Percentiles rank a stretch among this genome's conserved stretches.
These are phyloP conservation scores for Lagorchestes hirsutus DNA, from an alignment of 2,797 vertebrate genomes.

Conservation along the genomic window DNA sequence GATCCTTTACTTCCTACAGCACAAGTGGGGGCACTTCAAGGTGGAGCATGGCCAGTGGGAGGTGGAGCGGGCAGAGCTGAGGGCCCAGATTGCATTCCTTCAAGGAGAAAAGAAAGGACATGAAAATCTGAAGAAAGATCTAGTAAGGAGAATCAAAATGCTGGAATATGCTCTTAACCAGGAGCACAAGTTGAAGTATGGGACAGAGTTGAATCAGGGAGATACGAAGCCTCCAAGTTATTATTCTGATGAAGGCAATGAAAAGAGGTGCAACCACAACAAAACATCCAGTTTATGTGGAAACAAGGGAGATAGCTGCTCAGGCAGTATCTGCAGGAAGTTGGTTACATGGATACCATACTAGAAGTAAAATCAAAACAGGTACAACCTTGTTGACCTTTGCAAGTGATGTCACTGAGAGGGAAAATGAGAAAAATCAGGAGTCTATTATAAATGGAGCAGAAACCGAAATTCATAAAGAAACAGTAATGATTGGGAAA, in stretches of 20 bases:
- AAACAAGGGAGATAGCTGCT: slow-evolving; percentile 98
- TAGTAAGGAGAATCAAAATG: slow-evolving; percentile 99
- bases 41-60: no score
- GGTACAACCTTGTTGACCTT: no score
- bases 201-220: slow-evolving; percentile 98
- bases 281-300: slow-evolving; percentile 99
- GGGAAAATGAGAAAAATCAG: no score
- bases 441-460: no score
- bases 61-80: neutral
- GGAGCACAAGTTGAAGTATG: slow-evolving; percentile 99
- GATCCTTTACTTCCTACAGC: no score
- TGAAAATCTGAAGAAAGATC: slow-evolving; percentile 99
- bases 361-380: no score
- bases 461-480: no score
- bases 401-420: no score
- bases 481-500: no score
- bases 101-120: slow-evolving; percentile 99
- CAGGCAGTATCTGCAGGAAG: slow-evolving; percentile 89
- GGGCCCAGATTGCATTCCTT: slow-evolving; percentile 99
- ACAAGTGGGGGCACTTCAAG: no score
- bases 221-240: slow-evolving; percentile 99
- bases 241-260: slow-evolving; percentile 98
- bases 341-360: no score
- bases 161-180: slow-evolving; percentile 99
- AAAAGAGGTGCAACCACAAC: slow-evolving; percentile 92